These are phyloP conservation scores for Hemicentrotus pulcherrimus DNA, from an alignment of 35 echinoderm and acorn worm species.

Conservation along the genomic window DNA sequence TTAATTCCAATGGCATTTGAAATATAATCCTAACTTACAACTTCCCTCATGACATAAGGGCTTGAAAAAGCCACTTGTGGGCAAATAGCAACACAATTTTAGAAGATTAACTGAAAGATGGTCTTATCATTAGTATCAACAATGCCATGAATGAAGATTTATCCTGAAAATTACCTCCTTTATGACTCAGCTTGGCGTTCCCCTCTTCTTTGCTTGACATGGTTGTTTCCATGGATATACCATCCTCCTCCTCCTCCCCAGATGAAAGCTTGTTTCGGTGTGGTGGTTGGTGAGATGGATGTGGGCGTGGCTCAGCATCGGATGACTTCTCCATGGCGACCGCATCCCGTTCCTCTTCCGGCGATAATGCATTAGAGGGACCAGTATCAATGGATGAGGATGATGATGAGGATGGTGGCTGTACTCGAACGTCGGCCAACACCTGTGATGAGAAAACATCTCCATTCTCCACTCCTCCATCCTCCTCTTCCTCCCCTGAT, in stretches of 20 bases:
- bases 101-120: no score
- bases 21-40: no score
- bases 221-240: slow-evolving; percentile 35
- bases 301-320: not conserved
- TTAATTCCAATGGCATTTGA: no score
- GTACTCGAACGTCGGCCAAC: not conserved
- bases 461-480: not conserved
- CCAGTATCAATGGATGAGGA: not conserved
- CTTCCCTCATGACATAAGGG: no score
- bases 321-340: not conserved
- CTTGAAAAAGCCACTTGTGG: no score
- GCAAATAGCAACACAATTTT: no score
- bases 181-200: not conserved
- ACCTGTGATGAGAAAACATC: not conserved
- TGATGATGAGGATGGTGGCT: not conserved
- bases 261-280: not conserved
- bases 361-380: not conserved
- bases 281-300: not conserved
- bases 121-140: no score
- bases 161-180: not conserved
- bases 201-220: not conserved
- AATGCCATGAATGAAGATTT: no score
- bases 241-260: slow-evolving; percentile 5
- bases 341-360: not conserved
- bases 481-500: slow-evolving; percentile 18